Conservation (phyloP, 2,797 vertebrate genomes). For the Halcyon badia region DNA sequence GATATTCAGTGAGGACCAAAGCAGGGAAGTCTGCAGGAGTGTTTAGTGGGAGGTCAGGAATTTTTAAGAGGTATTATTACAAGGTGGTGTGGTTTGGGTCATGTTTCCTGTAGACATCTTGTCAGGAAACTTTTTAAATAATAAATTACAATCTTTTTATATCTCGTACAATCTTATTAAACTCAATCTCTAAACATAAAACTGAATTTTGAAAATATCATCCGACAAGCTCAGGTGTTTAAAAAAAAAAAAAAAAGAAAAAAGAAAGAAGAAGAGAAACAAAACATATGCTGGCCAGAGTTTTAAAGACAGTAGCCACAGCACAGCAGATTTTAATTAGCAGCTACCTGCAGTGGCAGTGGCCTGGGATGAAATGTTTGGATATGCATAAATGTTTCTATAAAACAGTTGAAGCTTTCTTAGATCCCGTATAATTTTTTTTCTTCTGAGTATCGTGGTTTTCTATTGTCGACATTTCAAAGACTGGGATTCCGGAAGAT, state of each 20-base stretch:
- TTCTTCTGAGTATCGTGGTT: neutral
- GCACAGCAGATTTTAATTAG: slow-evolving; percentile 66
- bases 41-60: slow-evolving; percentile 76
- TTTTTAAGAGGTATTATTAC: slow-evolving; percentile 77
- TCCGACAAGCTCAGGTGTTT: slow-evolving; percentile 6
- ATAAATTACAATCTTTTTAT: slow-evolving; percentile 77
- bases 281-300: slow-evolving; percentile 51
- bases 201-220: slow-evolving; percentile 34
- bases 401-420: slow-evolving; percentile 55
- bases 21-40: slow-evolving; percentile 56
- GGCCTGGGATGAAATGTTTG: slow-evolving; percentile 62
- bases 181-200: slow-evolving; percentile 46
- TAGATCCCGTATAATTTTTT: neutral
- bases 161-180: slow-evolving; percentile 60
- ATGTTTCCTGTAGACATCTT: slow-evolving; percentile 56
- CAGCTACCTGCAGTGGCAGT: slow-evolving; percentile 66
- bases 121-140: slow-evolving; percentile 74
- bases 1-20: slow-evolving; percentile 17
- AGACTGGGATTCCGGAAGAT: neutral
- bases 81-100: slow-evolving; percentile 73
- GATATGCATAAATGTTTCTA: slow-evolving; percentile 53
- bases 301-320: slow-evolving; percentile 64
- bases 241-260: slow-evolving; percentile 9
- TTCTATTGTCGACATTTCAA: slow-evolving; percentile 2
- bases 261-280: neutral